Percentiles rank a stretch among this genome's conserved stretches.
phyloP scores from a whole-genome alignment of 2,113 vertebrate genomes.

The Salvelinus alpinus region DNA sequence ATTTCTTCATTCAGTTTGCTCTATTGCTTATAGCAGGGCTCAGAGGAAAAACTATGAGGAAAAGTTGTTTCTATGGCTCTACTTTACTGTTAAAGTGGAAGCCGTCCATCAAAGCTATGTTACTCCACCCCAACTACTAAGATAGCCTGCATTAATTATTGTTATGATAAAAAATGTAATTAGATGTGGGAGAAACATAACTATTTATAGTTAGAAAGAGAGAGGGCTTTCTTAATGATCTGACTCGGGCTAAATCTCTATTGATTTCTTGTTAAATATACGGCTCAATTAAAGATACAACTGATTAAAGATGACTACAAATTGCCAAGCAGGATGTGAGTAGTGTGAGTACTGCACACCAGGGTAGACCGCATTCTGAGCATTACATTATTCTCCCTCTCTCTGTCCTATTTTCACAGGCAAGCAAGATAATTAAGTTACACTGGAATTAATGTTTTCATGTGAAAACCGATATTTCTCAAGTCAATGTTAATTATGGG shows the following conservation, averaged over 20 bases:
- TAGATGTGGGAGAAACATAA: slow-evolving; percentile 51
- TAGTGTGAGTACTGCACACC: not conserved
- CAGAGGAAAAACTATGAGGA: too few relatives aligned
- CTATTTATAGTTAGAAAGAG: slow-evolving; percentile 62
- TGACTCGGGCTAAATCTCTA: slow-evolving; percentile 66
- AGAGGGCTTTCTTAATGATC: slow-evolving; percentile 65
- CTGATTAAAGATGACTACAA: slow-evolving; percentile 68
- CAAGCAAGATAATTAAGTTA: slow-evolving; percentile 24
- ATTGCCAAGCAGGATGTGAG: slow-evolving; percentile 39
- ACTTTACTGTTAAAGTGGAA: not conserved
- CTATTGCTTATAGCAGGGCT: too few relatives aligned
- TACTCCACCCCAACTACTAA: slow-evolving; percentile 15
- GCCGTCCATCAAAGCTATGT: not conserved
- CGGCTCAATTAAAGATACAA: slow-evolving; percentile 73
- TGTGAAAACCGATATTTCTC: slow-evolving; percentile 25
- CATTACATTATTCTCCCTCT: slow-evolving; percentile 5
- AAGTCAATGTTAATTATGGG: slow-evolving; percentile 4
- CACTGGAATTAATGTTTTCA: slow-evolving; percentile 3
- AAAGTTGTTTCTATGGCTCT: not conserved
- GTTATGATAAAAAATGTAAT: slow-evolving; percentile 59
- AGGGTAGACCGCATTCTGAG: not conserved
- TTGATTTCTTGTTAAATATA: slow-evolving; percentile 77
- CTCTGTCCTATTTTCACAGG: slow-evolving; percentile 10
- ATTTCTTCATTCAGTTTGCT: too few relatives aligned
- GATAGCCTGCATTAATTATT: slow-evolving; percentile 62